phyloP scores from a whole-genome alignment of 2,113 vertebrate species.

The Sialia sialis region DNA sequence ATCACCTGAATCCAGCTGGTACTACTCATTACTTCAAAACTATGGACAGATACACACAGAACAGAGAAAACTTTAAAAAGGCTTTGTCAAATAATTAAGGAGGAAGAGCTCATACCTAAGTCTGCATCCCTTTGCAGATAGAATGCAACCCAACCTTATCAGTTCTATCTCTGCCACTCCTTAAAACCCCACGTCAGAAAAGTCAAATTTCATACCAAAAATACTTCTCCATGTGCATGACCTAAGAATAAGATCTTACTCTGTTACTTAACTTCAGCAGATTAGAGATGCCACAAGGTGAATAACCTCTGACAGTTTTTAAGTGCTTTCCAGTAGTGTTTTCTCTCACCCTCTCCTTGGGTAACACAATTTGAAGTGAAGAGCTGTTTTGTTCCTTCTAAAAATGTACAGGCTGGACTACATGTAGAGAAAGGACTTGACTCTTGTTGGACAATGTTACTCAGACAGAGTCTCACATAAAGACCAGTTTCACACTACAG shows the following conservation, averaged over 20 bases:
- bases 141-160: neutral
- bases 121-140: neutral
- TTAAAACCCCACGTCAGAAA: neutral
- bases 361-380: neutral
- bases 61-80: neutral
- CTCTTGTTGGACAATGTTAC: neutral
- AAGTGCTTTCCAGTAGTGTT: neutral
- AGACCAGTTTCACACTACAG: neutral
- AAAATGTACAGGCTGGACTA: neutral
- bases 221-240: neutral
- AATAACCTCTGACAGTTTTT: neutral
- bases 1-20: neutral
- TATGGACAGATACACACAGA: fast-evolving
- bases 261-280: neutral
- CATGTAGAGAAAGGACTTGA: neutral
- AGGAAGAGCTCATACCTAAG: fast-evolving
- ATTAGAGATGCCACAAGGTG: neutral
- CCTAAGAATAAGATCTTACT: neutral
- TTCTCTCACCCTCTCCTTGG: neutral
- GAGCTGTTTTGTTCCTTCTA: neutral
- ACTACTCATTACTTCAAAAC: neutral
- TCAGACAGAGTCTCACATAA: neutral
- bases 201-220: neutral
- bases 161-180: neutral
- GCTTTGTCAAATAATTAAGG: neutral